These are phyloP conservation scores for Habrosyne pyritoides DNA, from an alignment of 2,888 invertebrate species.

Conservation along the genomic window DNA sequence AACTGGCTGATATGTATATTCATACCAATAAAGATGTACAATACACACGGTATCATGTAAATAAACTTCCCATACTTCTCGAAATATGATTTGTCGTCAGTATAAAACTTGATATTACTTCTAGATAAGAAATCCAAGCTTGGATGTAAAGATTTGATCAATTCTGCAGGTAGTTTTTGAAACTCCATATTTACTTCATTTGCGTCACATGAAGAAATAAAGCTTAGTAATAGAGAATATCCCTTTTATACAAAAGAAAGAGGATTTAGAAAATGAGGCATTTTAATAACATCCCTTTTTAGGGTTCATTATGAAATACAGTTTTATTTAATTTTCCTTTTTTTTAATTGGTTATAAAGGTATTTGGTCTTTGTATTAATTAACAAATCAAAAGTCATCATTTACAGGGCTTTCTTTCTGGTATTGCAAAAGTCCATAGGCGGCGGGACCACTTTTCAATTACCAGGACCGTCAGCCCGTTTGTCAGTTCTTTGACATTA, in stretches of 20 bases:
- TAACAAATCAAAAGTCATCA: too few relatives aligned
- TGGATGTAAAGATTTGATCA: constrained; percentile 25
- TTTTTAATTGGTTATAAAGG: too few relatives aligned
- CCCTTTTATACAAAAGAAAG: neutral
- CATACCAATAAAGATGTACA: constrained; percentile 20
- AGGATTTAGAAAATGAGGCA: too few relatives aligned
- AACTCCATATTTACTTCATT: constrained; percentile 22
- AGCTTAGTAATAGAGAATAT: neutral
- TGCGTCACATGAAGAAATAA: neutral
- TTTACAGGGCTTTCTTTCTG: too few relatives aligned
- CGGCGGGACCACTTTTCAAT: too few relatives aligned
- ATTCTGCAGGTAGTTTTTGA: constrained; percentile 40
- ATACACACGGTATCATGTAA: constrained; percentile 22
- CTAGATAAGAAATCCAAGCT: constrained; percentile 31
- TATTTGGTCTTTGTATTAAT: too few relatives aligned
- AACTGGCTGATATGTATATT: constrained; percentile 20
- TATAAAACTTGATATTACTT: constrained; percentile 32
- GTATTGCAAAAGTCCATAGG: too few relatives aligned
- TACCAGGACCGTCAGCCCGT: too few relatives aligned
- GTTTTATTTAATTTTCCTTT: too few relatives aligned
- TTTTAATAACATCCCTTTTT: neutral
- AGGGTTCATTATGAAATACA: neutral
- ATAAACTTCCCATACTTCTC: constrained; percentile 33
- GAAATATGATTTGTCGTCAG: constrained; percentile 20
- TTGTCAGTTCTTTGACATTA: too few relatives aligned